A percentile compares a stretch with the other conserved stretches of the same genome.
Conservation (phyloP, 2,797 vertebrate genomes). For the Labeo calbasu region DNA sequence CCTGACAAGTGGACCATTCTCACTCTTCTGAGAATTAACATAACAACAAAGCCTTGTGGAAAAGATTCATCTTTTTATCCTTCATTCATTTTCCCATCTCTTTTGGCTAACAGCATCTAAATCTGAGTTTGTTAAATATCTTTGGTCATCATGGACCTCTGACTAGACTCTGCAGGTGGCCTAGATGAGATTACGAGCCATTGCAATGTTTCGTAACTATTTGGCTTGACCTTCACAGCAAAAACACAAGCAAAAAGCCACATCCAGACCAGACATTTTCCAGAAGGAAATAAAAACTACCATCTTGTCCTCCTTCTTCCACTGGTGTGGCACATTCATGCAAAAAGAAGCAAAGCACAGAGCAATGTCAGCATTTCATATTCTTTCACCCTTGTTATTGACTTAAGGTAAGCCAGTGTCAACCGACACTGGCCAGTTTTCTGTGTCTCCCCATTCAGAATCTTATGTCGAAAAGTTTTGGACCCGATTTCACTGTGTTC, state of each 20-base stretch:
- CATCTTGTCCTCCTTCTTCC: conserved; percentile 79
- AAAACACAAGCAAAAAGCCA: conserved; percentile 69
- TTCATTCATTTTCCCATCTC: conserved; percentile 52
- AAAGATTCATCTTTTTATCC: conserved; percentile 35
- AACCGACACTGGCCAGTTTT: conserved; percentile 1
- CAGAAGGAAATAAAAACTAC: conserved; percentile 77
- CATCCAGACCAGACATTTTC: conserved; percentile 57
- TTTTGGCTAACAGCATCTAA: conserved; percentile 17
- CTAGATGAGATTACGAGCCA: conserved; percentile 4
- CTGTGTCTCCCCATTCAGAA: conserved; percentile 14
- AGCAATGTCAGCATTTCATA: conserved; percentile 68
- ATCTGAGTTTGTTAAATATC: conserved; percentile 21
- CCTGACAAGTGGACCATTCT: conserved; percentile 1
- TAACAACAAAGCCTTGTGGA: conserved; percentile 17
- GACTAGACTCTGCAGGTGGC: conserved; percentile 1
- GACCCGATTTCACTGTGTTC: background rate
- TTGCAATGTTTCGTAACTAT: conserved; percentile 17
- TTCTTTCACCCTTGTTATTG: conserved; percentile 71
- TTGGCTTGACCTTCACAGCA: conserved; percentile 49
- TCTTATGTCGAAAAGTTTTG: background rate
- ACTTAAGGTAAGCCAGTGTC: background rate
- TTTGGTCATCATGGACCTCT: background rate
- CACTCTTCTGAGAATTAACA: conserved; percentile 4
- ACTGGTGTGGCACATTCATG: conserved; percentile 76
- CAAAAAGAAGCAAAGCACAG: conserved; percentile 73